Evolutionary conservation across 1,140 invertebrate genomes (phyloP), one percentile per base, ranked within the genome.

Genomic region (Drosophila obscura): DNA sequence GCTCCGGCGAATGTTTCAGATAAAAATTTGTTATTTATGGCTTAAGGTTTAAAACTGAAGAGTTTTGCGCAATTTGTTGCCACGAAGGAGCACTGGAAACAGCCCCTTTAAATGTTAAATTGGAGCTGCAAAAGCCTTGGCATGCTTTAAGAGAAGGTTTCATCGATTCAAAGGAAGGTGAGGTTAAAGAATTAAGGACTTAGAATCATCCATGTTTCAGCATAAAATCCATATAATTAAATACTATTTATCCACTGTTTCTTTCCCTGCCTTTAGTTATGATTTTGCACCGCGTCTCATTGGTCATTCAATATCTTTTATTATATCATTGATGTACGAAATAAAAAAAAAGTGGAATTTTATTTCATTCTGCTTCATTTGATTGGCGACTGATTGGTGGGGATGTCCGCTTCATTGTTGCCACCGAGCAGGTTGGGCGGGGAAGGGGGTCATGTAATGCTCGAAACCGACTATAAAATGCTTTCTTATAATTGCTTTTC

Each of bases 401-500:
- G 53, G 55, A 28, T 57, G 39, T 15, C 19, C 28, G 13, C 26
- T 58, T 69, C 52, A 57, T 58, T 69, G 64, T 69, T 58, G 51
- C 51, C 35, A 39, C 35, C 19, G 19, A 19, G 19, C 19, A 19
- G 19, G 2, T 1, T 13, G 15, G 44, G 6, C 6, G 16, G 24
- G 28, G 5, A 0, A 9, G 28, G 13, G 22, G 59, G 13, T 13
- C 26, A 48, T 69, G 50, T 67, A 55, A 69, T 62, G 58, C 61
- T 61, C 60, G 80, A 83, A 88, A 88, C 67, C 83, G 67, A 83
- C 83, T 88, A 80, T 88, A 88, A 88, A 89, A 88, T 83, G 73
- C 67, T 88, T 88, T 88, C 79, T 89, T 88, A 88, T 89, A 88
- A 88, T 88, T 83, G 83, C 61, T 87, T 88, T 88, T 69, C 83